phyloP scores from a whole-genome alignment of 2,797 vertebrate species.

The Peromyscus attwateri region DNA sequence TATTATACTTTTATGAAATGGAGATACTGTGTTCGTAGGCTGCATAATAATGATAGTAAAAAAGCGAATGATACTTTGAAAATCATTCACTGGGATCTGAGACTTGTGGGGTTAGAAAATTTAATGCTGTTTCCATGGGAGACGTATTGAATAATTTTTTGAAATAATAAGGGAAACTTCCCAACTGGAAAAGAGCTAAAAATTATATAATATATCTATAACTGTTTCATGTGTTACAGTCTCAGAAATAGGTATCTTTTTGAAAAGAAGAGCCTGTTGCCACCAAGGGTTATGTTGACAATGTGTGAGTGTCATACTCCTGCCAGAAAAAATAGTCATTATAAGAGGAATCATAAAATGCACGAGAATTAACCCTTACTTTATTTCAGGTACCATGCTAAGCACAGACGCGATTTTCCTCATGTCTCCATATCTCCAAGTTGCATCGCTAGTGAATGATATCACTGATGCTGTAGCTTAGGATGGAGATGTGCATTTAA shows the following conservation, averaged over 20 bases:
- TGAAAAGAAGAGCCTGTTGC: neutral
- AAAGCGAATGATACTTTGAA: slow-evolving; percentile 68
- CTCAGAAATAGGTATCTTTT: slow-evolving; percentile 6
- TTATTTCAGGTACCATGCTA: neutral
- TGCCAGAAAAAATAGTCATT: neutral
- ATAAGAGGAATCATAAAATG: neutral
- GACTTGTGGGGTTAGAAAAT: slow-evolving; percentile 51
- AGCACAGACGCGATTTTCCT: neutral
- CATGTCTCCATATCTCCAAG: neutral
- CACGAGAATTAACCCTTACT: neutral
- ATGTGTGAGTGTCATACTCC: neutral
- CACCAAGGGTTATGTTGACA: neutral
- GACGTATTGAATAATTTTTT: slow-evolving; percentile 33
- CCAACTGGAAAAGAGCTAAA: slow-evolving; percentile 53
- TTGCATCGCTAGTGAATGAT: neutral
- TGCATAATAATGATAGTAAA: slow-evolving; percentile 49
- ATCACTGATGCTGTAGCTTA: neutral
- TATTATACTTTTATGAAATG: slow-evolving; percentile 82
- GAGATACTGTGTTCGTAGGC: slow-evolving; percentile 60
- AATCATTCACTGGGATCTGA: slow-evolving; percentile 66
- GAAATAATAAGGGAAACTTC: slow-evolving; percentile 57
- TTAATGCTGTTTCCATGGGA: slow-evolving; percentile 38
- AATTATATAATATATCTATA: neutral
- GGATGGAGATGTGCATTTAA: neutral
- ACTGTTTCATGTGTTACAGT: neutral